These are phyloP conservation scores for Nemotelus pantherinus DNA, from an alignment of 2,888 invertebrate species.

Conservation along the genomic window DNA sequence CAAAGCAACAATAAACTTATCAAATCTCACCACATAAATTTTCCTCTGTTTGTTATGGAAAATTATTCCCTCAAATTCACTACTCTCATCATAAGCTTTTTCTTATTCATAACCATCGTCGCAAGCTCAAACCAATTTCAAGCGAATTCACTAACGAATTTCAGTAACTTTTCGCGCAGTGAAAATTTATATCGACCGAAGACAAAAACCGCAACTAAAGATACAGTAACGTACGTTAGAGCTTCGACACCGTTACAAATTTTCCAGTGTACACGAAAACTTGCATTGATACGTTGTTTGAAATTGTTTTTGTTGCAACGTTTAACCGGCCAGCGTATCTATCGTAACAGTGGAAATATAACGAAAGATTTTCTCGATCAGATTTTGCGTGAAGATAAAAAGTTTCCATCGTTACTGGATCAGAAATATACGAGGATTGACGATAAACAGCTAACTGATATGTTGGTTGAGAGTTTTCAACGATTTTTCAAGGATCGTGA, in stretches of 20 bases:
- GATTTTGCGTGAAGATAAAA: slow-evolving; percentile 57
- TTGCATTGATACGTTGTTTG: slow-evolving; percentile 67
- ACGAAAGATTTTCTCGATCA: slow-evolving; percentile 61
- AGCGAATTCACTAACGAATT: neutral
- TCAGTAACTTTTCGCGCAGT: slow-evolving; percentile 23
- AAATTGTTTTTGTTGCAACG: slow-evolving; percentile 69
- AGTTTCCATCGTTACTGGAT: slow-evolving; percentile 55
- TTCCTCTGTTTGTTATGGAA: neutral
- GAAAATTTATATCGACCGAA: neutral
- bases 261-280: slow-evolving; percentile 61
- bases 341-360: slow-evolving; percentile 49
- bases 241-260: slow-evolving; percentile 62
- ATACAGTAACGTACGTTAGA: slow-evolving; percentile 59
- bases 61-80: neutral
- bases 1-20: no score
- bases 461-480: slow-evolving; percentile 67
- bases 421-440: slow-evolving; percentile 66
- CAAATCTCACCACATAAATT: neutral
- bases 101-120: neutral
- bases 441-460: slow-evolving; percentile 67
- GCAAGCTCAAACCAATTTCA: slow-evolving; percentile 20
- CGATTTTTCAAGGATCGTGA: slow-evolving; percentile 67
- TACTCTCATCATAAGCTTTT: neutral
- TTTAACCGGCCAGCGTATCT: slow-evolving; percentile 61
- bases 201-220: slow-evolving; percentile 21